Evolutionary conservation across 2,888 invertebrate genomes (phyloP), one percentile per base, ranked within the genome.

Genomic region (Acrocyrtus sp.): DNA sequence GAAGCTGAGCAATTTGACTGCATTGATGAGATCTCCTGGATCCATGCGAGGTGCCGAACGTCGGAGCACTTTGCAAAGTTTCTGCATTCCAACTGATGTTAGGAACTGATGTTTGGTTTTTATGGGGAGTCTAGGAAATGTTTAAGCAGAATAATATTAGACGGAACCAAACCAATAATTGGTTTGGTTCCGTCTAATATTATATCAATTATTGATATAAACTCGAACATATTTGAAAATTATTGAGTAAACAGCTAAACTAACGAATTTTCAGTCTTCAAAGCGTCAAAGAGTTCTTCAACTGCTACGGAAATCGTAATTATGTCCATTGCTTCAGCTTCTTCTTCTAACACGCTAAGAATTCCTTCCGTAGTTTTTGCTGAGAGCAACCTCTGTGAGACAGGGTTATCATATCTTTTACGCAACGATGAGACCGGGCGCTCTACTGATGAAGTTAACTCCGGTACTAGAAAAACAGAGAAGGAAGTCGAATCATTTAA

Each of bases 1-100:
- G 81, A 85, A 88, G 0, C 86, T 85, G 0, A 91, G 83, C 0
- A 88, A 84, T 84, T 90, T 90, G 5, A 89, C 83, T 0, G 88
- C 87, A 74, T 88, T 88, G 1, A 91, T 85, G 0, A 87, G 84
- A 62, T 90, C 89, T 67, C 86, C 82, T 6, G 84, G 24, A 34
- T 88, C 87, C 2, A 89, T 83, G 2, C 84, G 82, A 24, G 89
- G 87, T 0, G 88, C 85, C 78, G 87, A 85, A 68, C 85, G 85
- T 79, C 88, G 87, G 60, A 90, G 84, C 75, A 86, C 85, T 66
- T 86, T 86, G 79, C 89, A 90, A n/a, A 90, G 85, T 47, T 86
- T 84, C 54, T 86, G 84, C 82, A 90, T 90, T 70, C 87, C 85
- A 6, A 88, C 87, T 81, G 88, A 86, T 47, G 85, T 85, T 53